Conservation (phyloP, 2,888 invertebrate species). For the Dexiosoma caninum region DNA sequence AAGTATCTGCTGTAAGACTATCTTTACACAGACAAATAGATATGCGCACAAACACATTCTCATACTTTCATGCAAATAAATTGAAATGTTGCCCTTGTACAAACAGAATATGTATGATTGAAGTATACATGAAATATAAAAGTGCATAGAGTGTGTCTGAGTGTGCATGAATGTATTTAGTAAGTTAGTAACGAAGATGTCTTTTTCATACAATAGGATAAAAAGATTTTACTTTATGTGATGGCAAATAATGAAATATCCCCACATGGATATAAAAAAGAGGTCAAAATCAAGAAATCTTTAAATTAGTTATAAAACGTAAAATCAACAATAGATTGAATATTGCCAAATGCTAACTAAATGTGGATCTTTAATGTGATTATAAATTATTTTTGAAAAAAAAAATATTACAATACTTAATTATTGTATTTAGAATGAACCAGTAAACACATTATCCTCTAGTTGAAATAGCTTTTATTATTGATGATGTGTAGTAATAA, state of each 20-base stretch:
- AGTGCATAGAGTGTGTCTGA: not conserved
- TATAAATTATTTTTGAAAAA: not conserved
- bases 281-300: slow-evolving; percentile 51
- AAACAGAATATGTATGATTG: slow-evolving; percentile 16
- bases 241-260: slow-evolving; percentile 43
- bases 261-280: slow-evolving; percentile 15
- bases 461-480: too few relatives aligned
- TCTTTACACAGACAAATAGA: not conserved
- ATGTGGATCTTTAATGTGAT: not conserved
- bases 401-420: not conserved
- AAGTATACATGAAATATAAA: not conserved
- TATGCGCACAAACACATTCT: not conserved
- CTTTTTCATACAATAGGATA: slow-evolving; percentile 56
- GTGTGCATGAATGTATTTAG: not conserved
- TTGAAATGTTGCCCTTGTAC: slow-evolving; percentile 44
- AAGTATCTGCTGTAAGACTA: slow-evolving; percentile 21
- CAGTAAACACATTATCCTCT: too few relatives aligned
- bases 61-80: slow-evolving; percentile 47
- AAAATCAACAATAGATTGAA: slow-evolving; percentile 49
- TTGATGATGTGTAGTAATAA: too few relatives aligned
- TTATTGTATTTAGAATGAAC: too few relatives aligned
- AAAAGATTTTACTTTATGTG: slow-evolving; percentile 44
- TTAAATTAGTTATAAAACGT: slow-evolving; percentile 53
- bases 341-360: slow-evolving; percentile 23
- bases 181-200: slow-evolving; percentile 35